A percentile compares a stretch with the other conserved stretches of the same genome.
Evolutionary conservation across 2,888 invertebrate species (phyloP).

Genomic region (Andrena bicolor): DNA sequence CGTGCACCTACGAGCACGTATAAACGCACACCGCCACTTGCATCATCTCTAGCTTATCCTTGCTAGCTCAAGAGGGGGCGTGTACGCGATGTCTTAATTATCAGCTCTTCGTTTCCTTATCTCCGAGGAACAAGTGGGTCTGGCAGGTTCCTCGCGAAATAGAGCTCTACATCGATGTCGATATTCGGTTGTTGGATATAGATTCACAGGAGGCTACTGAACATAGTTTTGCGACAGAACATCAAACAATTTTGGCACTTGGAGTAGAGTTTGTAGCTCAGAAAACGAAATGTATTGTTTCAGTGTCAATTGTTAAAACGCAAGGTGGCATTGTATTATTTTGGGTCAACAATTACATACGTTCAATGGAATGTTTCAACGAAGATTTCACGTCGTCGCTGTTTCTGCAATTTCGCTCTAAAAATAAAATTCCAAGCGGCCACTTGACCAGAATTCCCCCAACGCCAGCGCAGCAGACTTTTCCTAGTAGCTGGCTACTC

Average conservation of each 20-base stretch:
- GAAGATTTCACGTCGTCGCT: not conserved
- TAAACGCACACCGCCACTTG: slow-evolving; percentile 27
- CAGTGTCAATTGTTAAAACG: too few species aligned
- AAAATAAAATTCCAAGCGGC: slow-evolving; percentile 53
- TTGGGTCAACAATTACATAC: not conserved
- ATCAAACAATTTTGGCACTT: not conserved
- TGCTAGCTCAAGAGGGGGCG: slow-evolving; percentile 74
- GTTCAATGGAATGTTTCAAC: not conserved
- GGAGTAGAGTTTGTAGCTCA: too few species aligned
- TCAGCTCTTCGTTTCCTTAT: slow-evolving; percentile 75
- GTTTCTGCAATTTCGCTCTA: slow-evolving; percentile 33
- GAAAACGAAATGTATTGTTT: not conserved
- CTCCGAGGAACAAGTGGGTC: slow-evolving; percentile 37
- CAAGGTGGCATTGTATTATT: too few species aligned
- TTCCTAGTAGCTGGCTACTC: slow-evolving; percentile 32
- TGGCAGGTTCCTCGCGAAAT: slow-evolving; percentile 49
- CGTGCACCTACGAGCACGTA: slow-evolving; percentile 38
- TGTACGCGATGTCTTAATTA: slow-evolving; percentile 77
- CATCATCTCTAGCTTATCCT: slow-evolving; percentile 66
- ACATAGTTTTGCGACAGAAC: not conserved
- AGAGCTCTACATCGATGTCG: slow-evolving; percentile 10
- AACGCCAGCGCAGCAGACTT: slow-evolving; percentile 24
- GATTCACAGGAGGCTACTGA: not conserved
- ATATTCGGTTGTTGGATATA: slow-evolving; percentile 1
- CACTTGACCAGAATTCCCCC: slow-evolving; percentile 54